Evolutionary conservation across 2,797 vertebrate species (phyloP), one percentile per base, ranked within the genome.

Genomic region (Sarcophilus harrisii): DNA sequence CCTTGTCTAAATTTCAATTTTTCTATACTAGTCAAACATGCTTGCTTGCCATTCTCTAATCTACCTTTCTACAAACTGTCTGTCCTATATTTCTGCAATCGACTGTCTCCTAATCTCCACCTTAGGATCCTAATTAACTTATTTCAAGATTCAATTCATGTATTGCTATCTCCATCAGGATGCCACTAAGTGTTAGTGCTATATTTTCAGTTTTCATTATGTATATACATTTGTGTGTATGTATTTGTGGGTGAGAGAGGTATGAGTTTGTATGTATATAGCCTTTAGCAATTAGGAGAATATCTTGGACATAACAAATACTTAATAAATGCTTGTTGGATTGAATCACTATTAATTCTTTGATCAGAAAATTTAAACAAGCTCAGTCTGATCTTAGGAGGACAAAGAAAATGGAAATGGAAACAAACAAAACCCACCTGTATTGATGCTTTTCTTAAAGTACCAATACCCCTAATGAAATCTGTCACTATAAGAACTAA

Each of bases 181-280:
- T 81, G n/a, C 38, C n/a, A 18, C 13, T n/a, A 66, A 2, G 2
- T 45, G 6, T 45, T 9, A 45, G n/a, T 3, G 18, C n/a, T 45
- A 45, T 24, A 18, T 45, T 81, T 45, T 81, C n/a, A 81, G n/a
- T 81, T 73, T 73, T 73, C 32, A 73, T 62, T 62, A 13, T 32
- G 0, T 55, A 28, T 9, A n/a, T 38, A n/a, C 27, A 55, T 92
- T 16, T 58, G 14, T 55, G 2, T 28, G 55, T 12, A 27, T 52
- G 91, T 8, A 2, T 24, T 16, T 8, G 0, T 24, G 8, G 16
- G 1, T 0, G 27, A 14, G 12, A 66, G 62, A 5, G 5, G 16
- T n/a, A 38, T 24, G 66, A 21, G 8, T 38, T 21, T 38, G 6
- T 81, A 18, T 24, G n/a, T 81, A 81, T 38, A 21, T 81, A 81